Percentiles rank a stretch among this genome's conserved stretches.
Conservation (phyloP, 1,140 invertebrate genomes). For the Xylocopa sonorina region DNA sequence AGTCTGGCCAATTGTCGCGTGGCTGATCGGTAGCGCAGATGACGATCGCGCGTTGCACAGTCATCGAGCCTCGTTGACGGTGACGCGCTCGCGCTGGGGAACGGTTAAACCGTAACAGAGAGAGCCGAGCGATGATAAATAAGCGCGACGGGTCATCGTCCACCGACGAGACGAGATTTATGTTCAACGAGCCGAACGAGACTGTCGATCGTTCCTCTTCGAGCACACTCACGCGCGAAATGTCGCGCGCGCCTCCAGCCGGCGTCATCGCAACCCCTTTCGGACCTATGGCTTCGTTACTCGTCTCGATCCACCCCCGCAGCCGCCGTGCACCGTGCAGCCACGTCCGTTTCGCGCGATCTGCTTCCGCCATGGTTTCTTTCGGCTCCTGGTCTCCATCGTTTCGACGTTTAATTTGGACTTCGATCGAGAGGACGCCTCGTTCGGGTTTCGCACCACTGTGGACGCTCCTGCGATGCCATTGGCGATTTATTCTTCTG, state of each 20-base stretch:
- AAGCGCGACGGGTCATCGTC: conserved; percentile 73
- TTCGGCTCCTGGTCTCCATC: neutral
- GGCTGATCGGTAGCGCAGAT: neutral
- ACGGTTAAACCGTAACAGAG: conserved; percentile 60
- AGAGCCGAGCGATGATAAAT: conserved; percentile 67
- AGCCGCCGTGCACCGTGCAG: neutral
- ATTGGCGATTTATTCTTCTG: neutral
- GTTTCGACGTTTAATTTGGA: too few species aligned
- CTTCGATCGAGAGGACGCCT: too few species aligned
- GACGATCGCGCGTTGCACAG: neutral
- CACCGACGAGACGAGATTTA: conserved; percentile 70
- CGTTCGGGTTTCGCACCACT: too few species aligned
- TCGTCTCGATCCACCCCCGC: neutral
- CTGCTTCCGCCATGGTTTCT: neutral
- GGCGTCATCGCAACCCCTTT: conserved; percentile 32
- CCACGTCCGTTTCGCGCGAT: neutral
- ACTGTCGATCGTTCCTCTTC: conserved; percentile 47
- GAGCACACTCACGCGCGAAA: conserved; percentile 46
- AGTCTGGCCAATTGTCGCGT: neutral
- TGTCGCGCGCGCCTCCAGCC: neutral
- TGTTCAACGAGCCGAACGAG: conserved; percentile 70
- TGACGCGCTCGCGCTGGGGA: conserved; percentile 43
- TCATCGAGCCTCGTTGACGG: neutral
- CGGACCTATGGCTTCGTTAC: conserved; percentile 13
- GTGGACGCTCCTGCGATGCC: too few species aligned